Percentiles rank a stretch among this genome's conserved stretches.
Conservation (phyloP, 2,797 vertebrate genomes). For the Spinus pinus region DNA sequence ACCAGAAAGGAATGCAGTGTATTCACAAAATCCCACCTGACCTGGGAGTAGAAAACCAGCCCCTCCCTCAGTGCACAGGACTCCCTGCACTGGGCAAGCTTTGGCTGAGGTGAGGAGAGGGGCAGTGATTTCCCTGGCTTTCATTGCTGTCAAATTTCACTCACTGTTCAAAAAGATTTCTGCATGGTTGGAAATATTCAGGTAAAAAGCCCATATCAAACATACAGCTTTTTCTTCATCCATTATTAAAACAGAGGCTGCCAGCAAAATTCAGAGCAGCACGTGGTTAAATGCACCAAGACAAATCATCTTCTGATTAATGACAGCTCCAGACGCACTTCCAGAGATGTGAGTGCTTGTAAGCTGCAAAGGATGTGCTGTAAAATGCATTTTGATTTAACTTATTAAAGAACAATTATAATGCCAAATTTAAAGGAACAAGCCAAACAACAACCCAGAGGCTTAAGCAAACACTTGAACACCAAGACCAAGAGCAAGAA, state of each 20-base stretch:
- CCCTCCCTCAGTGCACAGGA: not conserved
- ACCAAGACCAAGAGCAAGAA: not conserved
- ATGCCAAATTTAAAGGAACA: not conserved
- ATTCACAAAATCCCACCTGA: not conserved
- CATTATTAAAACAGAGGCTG: constrained; percentile 18
- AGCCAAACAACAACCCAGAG: not conserved
- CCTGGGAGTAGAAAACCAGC: not conserved
- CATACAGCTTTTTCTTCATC: not conserved
- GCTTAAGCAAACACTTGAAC: not conserved
- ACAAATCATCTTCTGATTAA: constrained; percentile 31
- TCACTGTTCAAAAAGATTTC: not conserved
- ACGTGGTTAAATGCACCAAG: constrained; percentile 7
- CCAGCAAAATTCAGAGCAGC: constrained; percentile 31
- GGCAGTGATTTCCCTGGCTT: not conserved
- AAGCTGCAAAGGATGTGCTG: not conserved
- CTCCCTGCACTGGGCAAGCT: not conserved
- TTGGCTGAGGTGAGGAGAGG: not conserved
- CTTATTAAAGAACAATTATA: not conserved
- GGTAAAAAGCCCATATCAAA: not conserved
- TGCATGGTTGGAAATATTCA: not conserved
- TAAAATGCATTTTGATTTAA: not conserved
- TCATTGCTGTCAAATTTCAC: not conserved
- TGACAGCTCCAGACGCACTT: constrained; percentile 25
- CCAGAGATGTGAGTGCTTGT: not conserved
- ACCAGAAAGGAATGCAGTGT: not conserved